Evolutionary conservation across 2,797 vertebrate species (phyloP), one percentile per base, ranked within the genome.

Genomic region (Garrulus glandarius): DNA sequence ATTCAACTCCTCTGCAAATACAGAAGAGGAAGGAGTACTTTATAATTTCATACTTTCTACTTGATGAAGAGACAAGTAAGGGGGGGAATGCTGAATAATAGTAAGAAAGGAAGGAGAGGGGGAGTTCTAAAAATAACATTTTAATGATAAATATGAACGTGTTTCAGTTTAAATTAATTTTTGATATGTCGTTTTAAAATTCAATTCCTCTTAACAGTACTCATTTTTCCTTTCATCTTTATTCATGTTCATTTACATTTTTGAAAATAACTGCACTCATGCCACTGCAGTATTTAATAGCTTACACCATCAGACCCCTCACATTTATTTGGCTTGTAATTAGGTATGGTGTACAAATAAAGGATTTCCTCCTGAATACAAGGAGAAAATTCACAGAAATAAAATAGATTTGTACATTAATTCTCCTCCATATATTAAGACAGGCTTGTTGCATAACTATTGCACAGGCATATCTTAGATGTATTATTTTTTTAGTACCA

Each of bases 101-200:
- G 18, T 37, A 77, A 78, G 47, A 68, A 84, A 88, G 20, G 17
- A 89, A 87, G 23, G 37, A 74, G 16, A 77, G 19, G 2, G 11
- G 10, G 23, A 82, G 19, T 46, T 70, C 36, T 67, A 82, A 47
- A 90, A 88, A 84, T 61, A 90, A 57, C 15, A 64, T 67, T 93
- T 93, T 77, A 76, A 84, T 60, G 52, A 94, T 74, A 93, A 90
- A 93, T 57, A 88, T 19, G 19, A 56, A 91, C 86, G 15, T 15
- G 26, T 47, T 76, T 88, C 41, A 64, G 27, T 93, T 95, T 67
- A 84, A 93, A 96, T 86, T 92, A 70, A 64, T 88, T 90, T 94
- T 92, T 93, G 24, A 76, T 88, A 69, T 17, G 74, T 34, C 0
- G 0, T 34, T 88, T 88, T 76, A 96, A 93, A 95, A 95, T 90